Evolutionary conservation across 2,888 invertebrate genomes (phyloP).

Genomic region (Philereme transversata): DNA sequence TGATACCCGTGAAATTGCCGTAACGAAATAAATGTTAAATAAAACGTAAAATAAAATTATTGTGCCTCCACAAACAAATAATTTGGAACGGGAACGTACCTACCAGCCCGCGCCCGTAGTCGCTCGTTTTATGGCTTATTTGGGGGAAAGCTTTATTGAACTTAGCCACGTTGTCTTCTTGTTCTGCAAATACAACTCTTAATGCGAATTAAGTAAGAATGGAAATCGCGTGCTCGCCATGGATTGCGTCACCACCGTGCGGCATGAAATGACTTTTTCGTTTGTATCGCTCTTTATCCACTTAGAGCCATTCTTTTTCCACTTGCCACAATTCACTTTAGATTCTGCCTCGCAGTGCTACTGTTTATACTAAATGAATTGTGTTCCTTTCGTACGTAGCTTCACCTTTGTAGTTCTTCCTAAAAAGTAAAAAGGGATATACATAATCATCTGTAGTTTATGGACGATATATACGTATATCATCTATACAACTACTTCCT

Average conservation of each 20-base stretch:
- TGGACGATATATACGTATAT: too few relatives aligned
- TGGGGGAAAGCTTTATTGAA: conserved; percentile 84
- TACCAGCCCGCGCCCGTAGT: conserved; percentile 73
- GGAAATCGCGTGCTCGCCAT: conserved; percentile 47
- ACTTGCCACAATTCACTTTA: conserved; percentile 82
- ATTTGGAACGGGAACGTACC: conserved; percentile 78
- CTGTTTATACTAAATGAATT: conserved; percentile 66
- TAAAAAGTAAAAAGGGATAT: too few relatives aligned
- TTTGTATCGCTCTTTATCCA: conserved; percentile 83
- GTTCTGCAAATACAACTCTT: conserved; percentile 63
- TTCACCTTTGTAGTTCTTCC: too few relatives aligned
- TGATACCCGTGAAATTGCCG: conserved; percentile 84
- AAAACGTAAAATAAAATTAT: conserved; percentile 84
- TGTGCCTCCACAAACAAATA: conserved; percentile 83
- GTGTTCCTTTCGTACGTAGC: conserved; percentile 22
- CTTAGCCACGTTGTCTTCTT: conserved; percentile 72
- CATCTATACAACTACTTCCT: too few relatives aligned
- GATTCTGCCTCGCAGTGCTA: conserved; percentile 63
- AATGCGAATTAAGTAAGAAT: conserved; percentile 50
- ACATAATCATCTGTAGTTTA: too few relatives aligned
- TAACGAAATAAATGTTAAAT: conserved; percentile 84
- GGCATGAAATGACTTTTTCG: conserved; percentile 83
- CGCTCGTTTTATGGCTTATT: conserved; percentile 83
- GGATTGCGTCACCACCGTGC: conserved; percentile 71
- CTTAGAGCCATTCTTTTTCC: conserved; percentile 82